phyloP scores from a whole-genome alignment of 2,888 invertebrate genomes.

The Coenonympha glycerion region DNA sequence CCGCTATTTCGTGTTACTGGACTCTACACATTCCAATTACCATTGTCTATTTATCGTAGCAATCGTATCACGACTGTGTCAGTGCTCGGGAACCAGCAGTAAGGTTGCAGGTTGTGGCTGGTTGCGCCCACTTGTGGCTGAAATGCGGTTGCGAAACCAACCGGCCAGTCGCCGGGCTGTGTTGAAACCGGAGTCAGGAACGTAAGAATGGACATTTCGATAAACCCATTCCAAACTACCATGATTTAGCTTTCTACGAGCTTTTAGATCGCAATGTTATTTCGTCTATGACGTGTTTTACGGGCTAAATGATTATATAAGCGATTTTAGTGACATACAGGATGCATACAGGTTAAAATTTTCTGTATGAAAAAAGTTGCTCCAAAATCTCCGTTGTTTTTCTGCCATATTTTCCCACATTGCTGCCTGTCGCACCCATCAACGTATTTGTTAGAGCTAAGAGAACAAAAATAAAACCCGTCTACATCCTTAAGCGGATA shows the following conservation, averaged over 20 bases:
- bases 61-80: not conserved
- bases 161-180: constrained; percentile 12
- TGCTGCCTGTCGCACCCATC: no score
- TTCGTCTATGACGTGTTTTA: no score
- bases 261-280: no score
- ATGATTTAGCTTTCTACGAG: not conserved
- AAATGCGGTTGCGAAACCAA: constrained; percentile 28
- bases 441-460: no score
- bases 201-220: constrained; percentile 4
- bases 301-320: no score
- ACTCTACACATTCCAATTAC: constrained; percentile 8
- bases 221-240: not conserved
- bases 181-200: constrained; percentile 15
- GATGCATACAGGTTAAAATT: no score
- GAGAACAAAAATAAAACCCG: no score
- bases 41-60: constrained; percentile 3
- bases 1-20: not conserved
- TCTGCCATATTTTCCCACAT: no score
- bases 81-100: constrained; percentile 5
- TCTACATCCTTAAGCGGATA: no score
- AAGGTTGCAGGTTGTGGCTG: constrained; percentile 7
- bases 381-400: no score
- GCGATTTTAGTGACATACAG: no score
- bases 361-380: no score
- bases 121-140: constrained; percentile 46